These are phyloP conservation scores for Gila robusta DNA, from an alignment of 2,797 vertebrate genomes.

Conservation along the genomic window DNA sequence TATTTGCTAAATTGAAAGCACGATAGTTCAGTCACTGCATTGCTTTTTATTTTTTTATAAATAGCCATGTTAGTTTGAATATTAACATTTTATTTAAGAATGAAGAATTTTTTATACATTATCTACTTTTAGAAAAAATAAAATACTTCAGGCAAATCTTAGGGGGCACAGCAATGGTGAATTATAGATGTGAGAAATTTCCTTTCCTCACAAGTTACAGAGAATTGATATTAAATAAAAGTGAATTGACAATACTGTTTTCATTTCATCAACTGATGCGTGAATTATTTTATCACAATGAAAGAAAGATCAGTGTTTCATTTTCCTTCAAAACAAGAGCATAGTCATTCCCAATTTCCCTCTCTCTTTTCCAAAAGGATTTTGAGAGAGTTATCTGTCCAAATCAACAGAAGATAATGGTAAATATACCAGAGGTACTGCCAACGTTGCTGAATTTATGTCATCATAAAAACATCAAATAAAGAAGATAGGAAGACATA, in stretches of 20 bases:
- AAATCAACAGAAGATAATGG: not conserved
- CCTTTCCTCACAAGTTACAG: not conserved
- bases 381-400: not conserved
- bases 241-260: not conserved
- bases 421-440: not conserved
- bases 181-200: conserved; percentile 33
- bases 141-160: not conserved
- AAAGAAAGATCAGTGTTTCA: not conserved
- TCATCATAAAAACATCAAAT: not conserved
- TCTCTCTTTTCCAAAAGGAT: not conserved
- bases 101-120: not conserved
- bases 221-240: conserved; percentile 12
- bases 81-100: not conserved
- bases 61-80: not conserved
- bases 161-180: not conserved
- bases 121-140: not conserved
- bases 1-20: conserved; percentile 31
- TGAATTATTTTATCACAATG: not conserved
- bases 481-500: not conserved
- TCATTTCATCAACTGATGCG: not conserved
- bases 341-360: not conserved
- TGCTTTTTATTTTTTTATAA: not conserved
- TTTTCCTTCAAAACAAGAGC: not conserved
- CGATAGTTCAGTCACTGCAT: not conserved
- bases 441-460: not conserved